Percentiles rank a stretch among this genome's conserved stretches.
Conservation (phyloP, 2,113 vertebrate species). For the Nansenia antarctica region DNA sequence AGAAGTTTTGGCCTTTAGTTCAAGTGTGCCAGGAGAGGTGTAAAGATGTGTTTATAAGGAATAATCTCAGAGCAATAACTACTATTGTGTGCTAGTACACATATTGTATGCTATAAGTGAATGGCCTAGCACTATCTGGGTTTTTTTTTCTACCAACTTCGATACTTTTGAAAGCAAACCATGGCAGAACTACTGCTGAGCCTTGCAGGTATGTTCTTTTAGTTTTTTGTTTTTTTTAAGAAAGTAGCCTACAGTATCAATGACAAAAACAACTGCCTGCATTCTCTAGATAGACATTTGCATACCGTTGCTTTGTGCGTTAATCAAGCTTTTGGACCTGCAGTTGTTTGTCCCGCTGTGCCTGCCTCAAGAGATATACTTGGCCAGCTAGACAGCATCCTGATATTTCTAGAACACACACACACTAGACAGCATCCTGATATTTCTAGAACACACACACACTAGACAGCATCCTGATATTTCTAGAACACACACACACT, state of each 20-base stretch:
- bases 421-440: no score
- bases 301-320: slow-evolving; percentile 12
- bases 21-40: background rate
- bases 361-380: slow-evolving; percentile 38
- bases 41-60: background rate
- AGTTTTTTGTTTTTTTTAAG: no score
- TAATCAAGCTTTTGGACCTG: slow-evolving; percentile 52
- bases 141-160: background rate
- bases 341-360: slow-evolving; percentile 41
- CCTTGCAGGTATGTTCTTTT: background rate
- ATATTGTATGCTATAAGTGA: no score
- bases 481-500: no score
- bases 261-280: slow-evolving; percentile 15
- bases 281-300: slow-evolving; percentile 2
- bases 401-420: no score
- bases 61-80: background rate
- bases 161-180: background rate
- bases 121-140: background rate
- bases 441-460: no score
- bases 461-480: no score
- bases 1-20: background rate
- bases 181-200: background rate
- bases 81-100: no score
- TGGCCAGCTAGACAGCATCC: slow-evolving; percentile 34
- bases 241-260: background rate